Base-by-base conservation (phyloP, 2,113 vertebrate species). In the Rallus limicola region DNA sequence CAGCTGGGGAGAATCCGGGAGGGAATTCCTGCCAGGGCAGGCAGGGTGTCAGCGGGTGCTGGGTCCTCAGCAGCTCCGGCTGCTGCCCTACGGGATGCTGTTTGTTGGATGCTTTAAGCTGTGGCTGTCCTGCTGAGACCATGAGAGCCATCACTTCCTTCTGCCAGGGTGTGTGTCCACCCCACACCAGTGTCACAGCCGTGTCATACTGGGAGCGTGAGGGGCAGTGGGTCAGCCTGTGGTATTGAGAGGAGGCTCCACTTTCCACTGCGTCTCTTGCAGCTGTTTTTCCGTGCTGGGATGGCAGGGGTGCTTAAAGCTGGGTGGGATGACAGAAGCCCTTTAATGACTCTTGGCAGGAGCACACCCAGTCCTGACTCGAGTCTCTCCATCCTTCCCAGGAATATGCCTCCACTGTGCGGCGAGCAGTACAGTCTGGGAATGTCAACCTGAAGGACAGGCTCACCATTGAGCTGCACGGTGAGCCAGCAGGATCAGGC, bases 351-450 rank as follows among this genome's bases (percentile, higher is more conserved):
- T 88, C 33, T 65, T 7, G 2, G 53, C 36, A 80, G 58, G 72
- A 79, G 56, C 55, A 14, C 53, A 67, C 3, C 9, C 10, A 0
- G 24, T 42, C 63, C 68, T 93, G 60, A 68, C 5, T 1, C 31
- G 20, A 58, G 10, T 28, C 16, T 78, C 34, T 44, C 31, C 42
- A 33, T 36, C 40, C 59, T 89, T 88, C 64, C 81, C 97, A 99
- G 99, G 99, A 99, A 95, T 98, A 99, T 25, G 99, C 99, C 28
- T 99, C 98, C 40, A 98, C 98, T 9, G 99, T 99, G 33, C 98
- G 99, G 83, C 98, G 98, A 78, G 98, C 99, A 6, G 97, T 99
- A 17, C 99, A 98, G 92, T 99, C 99, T 0, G 97, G 98, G 90
- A 98, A 97, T 9, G 98, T 98, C 95, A 98, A 98, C 95, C 92